phyloP scores from a whole-genome alignment of 2,113 vertebrate genomes.

The Cyrtonyx montezumae region DNA sequence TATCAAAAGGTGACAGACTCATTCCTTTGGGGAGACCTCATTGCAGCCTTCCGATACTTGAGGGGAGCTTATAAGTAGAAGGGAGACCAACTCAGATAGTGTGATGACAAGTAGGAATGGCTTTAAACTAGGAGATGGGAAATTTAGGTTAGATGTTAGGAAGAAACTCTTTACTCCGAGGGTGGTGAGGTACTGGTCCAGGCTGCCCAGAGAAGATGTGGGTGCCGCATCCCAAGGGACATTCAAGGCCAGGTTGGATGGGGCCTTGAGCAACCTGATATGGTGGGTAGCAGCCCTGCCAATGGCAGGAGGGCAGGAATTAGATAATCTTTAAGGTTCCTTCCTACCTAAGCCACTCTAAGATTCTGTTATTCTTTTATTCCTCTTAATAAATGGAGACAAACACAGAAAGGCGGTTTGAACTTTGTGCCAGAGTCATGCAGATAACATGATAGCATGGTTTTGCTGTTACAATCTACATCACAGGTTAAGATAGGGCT shows the following conservation, averaged over 20 bases:
- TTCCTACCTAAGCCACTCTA: not conserved
- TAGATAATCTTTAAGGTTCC: no score
- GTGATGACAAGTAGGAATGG: not conserved
- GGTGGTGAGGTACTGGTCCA: not conserved
- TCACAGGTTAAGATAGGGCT: not conserved
- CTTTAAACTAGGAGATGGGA: not conserved
- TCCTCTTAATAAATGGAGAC: not conserved
- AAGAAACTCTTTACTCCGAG: not conserved
- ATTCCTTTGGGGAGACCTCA: not conserved
- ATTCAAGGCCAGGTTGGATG: no score
- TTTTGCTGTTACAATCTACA: not conserved
- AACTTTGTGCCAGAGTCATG: not conserved
- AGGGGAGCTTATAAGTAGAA: not conserved
- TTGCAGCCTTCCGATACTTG: not conserved
- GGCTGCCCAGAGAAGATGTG: no score
- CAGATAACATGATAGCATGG: fast-evolving
- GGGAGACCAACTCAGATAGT: not conserved
- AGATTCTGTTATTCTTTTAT: not conserved
- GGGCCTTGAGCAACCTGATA: no score
- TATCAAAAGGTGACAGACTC: not conserved
- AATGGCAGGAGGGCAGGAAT: no score
- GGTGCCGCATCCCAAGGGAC: no score
- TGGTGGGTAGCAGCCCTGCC: no score
- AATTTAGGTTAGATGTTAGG: not conserved
- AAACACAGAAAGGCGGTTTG: not conserved